Evolutionary conservation across 1,140 invertebrate genomes (phyloP), one percentile per base, ranked within the genome.

Genomic region (Heterodera carotae): DNA sequence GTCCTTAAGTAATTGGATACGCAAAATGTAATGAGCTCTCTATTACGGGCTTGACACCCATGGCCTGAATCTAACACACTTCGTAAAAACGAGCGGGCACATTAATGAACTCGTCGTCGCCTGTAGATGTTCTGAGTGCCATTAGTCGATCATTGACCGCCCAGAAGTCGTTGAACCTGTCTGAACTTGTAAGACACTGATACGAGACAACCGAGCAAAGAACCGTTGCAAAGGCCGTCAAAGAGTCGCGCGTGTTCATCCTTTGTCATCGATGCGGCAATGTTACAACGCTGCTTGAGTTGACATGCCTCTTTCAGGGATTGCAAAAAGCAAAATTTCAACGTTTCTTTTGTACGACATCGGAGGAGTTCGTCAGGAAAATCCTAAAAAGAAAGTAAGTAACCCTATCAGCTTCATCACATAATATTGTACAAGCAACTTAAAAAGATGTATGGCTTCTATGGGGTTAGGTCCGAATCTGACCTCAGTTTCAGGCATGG

Each of bases 101-200:
- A 59, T 91, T 91, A 36, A 93, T 92, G 56, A 88, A 89, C 71
- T 90, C 89, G 77, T 88, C 90, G 10, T 84, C 84, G 34, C 73
- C 75, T 64, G 1, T 22, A 4, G 68, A 25, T 10, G 56, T 27
- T 29, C 75, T 84, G 53, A 92, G 90, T 88, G 97, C 94, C 96
- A 98, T 98, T 68, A 99, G 89, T 86, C 94, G 92, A 82, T 93
- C 91, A 88, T 98, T 98, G 15, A 98, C 92, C 7, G 93, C 92
- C 96, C 97, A 98, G 89, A 99, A 99, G 88, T 98, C 95, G 89
- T 99, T 96, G 90, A 98, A 99, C 90, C 96, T 97, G 88, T 98
- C 93, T 94, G 88, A 76, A 90, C 89, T 76, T 75, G 2, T 18
- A 68, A 34, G 22, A 56, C 12, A 56, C 36, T 59, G 25, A 79